These are phyloP conservation scores for Bedellia somnulentella DNA, from an alignment of 2,888 invertebrate species.

Conservation along the genomic window DNA sequence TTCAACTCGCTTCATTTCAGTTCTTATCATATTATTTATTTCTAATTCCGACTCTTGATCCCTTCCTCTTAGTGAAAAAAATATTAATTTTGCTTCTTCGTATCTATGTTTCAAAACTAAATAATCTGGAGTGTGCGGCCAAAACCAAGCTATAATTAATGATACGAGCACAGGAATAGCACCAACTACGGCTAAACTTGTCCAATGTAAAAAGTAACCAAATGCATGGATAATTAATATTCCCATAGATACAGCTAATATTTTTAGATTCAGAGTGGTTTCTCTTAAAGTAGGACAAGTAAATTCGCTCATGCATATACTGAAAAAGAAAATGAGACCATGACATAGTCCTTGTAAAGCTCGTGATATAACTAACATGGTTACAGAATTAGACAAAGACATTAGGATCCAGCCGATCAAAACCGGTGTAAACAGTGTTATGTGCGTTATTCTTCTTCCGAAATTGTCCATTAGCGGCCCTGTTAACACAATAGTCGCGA, in stretches of 20 bases:
- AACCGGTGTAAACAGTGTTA: neutral
- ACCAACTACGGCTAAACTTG: neutral
- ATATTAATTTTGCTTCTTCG: slow-evolving; percentile 3
- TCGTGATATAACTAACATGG: neutral
- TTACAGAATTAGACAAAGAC: neutral
- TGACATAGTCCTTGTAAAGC: neutral
- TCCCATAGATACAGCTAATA: neutral
- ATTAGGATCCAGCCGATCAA: slow-evolving; percentile 2
- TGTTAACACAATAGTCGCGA: neutral
- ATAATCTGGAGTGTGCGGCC: slow-evolving; percentile 3
- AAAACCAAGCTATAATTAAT: neutral
- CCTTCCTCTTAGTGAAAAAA: neutral
- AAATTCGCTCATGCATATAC: slow-evolving; percentile 2
- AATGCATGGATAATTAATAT: slow-evolving; percentile 1
- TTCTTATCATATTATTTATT: neutral
- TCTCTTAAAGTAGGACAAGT: slow-evolving; percentile 1
- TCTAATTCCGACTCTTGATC: slow-evolving; percentile 1
- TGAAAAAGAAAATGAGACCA: slow-evolving; percentile 1
- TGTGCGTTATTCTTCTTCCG: neutral
- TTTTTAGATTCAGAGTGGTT: neutral
- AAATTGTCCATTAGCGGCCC: slow-evolving; percentile 2
- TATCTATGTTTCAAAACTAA: slow-evolving; percentile 1
- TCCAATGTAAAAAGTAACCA: slow-evolving; percentile 5
- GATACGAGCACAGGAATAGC: neutral
- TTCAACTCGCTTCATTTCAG: neutral